Percentiles rank a stretch among this genome's conserved stretches.
Evolutionary conservation across 1,140 invertebrate species (phyloP).

Genomic region (Ceratitis capitata): DNA sequence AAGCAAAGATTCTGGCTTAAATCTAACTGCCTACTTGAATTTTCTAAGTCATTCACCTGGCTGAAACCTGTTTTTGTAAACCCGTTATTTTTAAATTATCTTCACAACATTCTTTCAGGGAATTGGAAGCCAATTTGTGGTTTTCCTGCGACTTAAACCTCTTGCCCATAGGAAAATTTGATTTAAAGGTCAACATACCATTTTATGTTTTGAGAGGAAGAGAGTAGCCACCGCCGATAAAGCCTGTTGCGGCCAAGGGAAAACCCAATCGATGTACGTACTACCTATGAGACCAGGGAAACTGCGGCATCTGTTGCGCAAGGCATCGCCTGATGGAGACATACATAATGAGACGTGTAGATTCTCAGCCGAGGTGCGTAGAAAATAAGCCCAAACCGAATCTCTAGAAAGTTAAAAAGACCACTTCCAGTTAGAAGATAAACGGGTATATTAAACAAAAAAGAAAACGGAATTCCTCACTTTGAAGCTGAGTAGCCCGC

Average conservation of each 20-base stretch:
- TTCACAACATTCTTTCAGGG: too few species aligned
- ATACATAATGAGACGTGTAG: slow-evolving; percentile 90
- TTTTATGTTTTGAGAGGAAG: slow-evolving; percentile 72
- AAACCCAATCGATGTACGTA: slow-evolving; percentile 93
- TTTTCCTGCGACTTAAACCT: too few species aligned
- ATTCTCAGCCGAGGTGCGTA: slow-evolving; percentile 79
- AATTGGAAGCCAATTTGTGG: too few species aligned
- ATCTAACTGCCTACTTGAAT: too few species aligned
- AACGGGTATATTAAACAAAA: neutral
- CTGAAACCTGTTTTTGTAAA: too few species aligned
- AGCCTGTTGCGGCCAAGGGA: slow-evolving; percentile 91
- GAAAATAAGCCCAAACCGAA: slow-evolving; percentile 86
- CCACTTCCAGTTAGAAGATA: neutral
- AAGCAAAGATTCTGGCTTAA: too few species aligned
- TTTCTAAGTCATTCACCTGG: too few species aligned
- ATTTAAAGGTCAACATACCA: too few species aligned
- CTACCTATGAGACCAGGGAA: slow-evolving; percentile 93
- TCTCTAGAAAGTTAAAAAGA: slow-evolving; percentile 69
- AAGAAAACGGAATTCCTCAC: slow-evolving; percentile 64
- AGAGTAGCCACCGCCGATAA: slow-evolving; percentile 84
- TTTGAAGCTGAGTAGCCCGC: slow-evolving; percentile 77
- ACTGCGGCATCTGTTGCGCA: slow-evolving; percentile 84
- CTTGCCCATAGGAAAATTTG: too few species aligned
- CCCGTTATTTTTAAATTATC: too few species aligned
- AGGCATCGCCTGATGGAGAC: slow-evolving; percentile 83